These are phyloP conservation scores for Aix galericulata DNA, from an alignment of 2,113 vertebrate genomes.

Conservation along the genomic window DNA sequence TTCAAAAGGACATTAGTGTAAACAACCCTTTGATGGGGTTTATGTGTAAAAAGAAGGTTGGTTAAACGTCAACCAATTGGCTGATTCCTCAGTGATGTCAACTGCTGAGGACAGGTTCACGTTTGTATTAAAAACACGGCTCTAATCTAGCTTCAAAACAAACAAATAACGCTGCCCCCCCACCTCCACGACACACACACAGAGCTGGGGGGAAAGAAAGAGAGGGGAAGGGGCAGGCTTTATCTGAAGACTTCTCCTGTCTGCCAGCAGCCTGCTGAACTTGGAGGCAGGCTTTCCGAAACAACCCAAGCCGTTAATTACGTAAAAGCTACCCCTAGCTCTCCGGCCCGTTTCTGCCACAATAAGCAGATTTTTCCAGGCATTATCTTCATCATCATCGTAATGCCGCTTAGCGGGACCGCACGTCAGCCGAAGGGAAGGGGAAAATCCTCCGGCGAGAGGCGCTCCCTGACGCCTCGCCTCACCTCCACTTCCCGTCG, in stretches of 20 bases:
- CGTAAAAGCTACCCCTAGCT: background rate
- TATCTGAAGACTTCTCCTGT: background rate
- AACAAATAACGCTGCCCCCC: background rate
- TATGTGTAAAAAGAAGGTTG: slow-evolving; percentile 26
- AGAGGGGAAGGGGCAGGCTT: background rate
- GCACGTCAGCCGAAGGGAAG: background rate
- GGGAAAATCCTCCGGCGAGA: background rate
- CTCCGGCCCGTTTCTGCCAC: background rate
- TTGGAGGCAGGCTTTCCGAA: background rate
- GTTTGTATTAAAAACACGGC: background rate
- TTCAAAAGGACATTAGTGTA: slow-evolving; percentile 48
- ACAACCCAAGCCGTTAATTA: background rate
- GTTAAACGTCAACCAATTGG: slow-evolving; percentile 43
- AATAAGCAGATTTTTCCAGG: slow-evolving; percentile 41
- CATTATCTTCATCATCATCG: background rate
- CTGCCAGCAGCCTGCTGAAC: background rate
- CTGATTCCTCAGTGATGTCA: slow-evolving; percentile 23
- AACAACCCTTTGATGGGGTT: slow-evolving; percentile 53
- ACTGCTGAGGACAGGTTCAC: slow-evolving; percentile 35
- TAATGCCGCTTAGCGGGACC: background rate
- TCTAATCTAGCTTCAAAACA: slow-evolving; percentile 9
- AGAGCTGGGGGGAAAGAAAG: background rate
- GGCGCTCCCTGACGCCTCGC: background rate
- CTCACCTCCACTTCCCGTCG: background rate
- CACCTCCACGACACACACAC: background rate